These are phyloP conservation scores for Ylistrum balloti DNA, from an alignment of 1,140 invertebrate genomes.

Conservation along the genomic window DNA sequence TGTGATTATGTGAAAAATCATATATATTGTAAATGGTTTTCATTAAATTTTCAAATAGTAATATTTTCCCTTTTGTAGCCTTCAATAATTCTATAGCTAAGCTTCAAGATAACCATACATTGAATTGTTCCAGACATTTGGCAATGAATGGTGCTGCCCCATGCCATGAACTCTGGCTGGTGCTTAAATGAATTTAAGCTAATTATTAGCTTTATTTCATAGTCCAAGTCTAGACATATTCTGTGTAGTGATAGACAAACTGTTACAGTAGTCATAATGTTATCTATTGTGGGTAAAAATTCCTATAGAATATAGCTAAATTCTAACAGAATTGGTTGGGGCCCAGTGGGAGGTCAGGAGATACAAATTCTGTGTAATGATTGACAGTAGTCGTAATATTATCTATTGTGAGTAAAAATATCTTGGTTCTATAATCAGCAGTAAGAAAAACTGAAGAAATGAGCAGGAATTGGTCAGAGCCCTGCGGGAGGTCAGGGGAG, in stretches of 20 bases:
- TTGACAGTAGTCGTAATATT: neutral
- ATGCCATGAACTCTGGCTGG: neutral
- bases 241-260: neutral
- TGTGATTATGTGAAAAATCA: neutral
- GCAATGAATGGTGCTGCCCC: neutral
- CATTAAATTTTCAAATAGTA: neutral
- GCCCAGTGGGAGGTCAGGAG: too few species aligned
- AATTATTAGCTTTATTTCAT: constrained; percentile 40
- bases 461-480: neutral
- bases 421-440: neutral
- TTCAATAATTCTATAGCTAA: neutral
- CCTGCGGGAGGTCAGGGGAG: neutral
- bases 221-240: neutral
- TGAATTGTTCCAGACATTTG: neutral
- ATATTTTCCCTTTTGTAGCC: neutral
- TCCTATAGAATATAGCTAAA: too few species aligned
- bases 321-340: too few species aligned
- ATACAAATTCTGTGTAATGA: neutral
- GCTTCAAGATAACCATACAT: constrained; percentile 5
- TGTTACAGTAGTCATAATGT: neutral
- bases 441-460: neutral
- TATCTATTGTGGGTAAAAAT: neutral
- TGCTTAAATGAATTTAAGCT: constrained; percentile 27
- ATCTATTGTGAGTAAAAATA: neutral
- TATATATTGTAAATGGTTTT: too few species aligned